Conservation (phyloP, 2,797 vertebrate species). For the Poeciliopsis paucimaculata region DNA sequence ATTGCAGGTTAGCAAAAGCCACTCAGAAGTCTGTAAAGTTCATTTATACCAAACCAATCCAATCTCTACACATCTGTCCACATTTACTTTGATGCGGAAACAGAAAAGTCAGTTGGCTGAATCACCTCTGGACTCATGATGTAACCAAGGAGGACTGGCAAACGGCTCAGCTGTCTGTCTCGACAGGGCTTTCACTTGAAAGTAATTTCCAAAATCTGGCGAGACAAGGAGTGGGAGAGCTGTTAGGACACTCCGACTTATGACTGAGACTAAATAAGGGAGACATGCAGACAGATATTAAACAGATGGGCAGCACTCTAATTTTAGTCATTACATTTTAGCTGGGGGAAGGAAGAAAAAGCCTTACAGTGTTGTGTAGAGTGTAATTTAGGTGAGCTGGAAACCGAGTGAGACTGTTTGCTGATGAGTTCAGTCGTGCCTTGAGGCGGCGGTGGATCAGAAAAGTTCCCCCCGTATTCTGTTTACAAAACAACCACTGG, state of each 20-base stretch:
- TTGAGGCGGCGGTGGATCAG: slow-evolving; percentile 44
- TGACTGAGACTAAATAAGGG: slow-evolving; percentile 21
- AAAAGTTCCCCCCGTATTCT: slow-evolving; percentile 38
- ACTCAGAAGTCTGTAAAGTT: not conserved
- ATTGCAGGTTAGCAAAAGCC: not conserved
- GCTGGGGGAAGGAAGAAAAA: slow-evolving; percentile 7
- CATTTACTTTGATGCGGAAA: slow-evolving; percentile 9
- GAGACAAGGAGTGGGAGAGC: slow-evolving; percentile 9
- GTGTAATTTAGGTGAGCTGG: slow-evolving; percentile 30
- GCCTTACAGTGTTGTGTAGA: slow-evolving; percentile 25
- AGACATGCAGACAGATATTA: slow-evolving; percentile 7
- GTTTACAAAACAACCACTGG: slow-evolving; percentile 58
- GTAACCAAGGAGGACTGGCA: slow-evolving; percentile 26
- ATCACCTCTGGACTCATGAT: slow-evolving; percentile 27
- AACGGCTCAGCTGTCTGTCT: slow-evolving; percentile 34
- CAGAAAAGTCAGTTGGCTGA: not conserved
- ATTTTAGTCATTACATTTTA: slow-evolving; percentile 29
- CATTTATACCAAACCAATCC: not conserved
- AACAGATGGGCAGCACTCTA: slow-evolving; percentile 21
- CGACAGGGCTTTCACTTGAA: slow-evolving; percentile 38
- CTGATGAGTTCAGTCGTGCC: slow-evolving; percentile 50
- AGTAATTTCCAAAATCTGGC: slow-evolving; percentile 43
- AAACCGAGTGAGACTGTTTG: slow-evolving; percentile 38
- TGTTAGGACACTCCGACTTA: slow-evolving; percentile 49
- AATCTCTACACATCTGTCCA: not conserved